A percentile compares a stretch with the other conserved stretches of the same genome.
These are phyloP conservation scores for Tipula confusa DNA, from an alignment of 2,888 invertebrate species.

Conservation along the genomic window DNA sequence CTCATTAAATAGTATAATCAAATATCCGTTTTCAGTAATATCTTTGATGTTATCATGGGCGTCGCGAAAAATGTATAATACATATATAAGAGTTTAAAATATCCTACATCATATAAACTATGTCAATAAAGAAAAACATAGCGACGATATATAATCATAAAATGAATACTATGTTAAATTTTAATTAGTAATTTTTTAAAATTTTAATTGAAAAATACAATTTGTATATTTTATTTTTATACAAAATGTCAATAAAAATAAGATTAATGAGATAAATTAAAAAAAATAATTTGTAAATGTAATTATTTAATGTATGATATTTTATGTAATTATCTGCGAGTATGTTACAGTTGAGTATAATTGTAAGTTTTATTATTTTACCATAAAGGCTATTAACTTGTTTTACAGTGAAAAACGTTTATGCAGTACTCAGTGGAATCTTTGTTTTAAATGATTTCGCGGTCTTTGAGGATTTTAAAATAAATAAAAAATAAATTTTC, in stretches of 20 bases:
- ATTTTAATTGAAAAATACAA: neutral
- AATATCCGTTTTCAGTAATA: neutral
- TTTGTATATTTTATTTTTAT: neutral
- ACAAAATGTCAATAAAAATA: neutral
- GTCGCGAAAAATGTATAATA: neutral
- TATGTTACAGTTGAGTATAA: neutral
- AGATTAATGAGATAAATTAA: neutral
- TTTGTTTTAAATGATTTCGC: too few relatives aligned
- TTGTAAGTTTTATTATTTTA: neutral
- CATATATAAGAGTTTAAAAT: neutral
- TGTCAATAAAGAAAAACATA: neutral
- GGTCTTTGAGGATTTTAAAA: too few relatives aligned
- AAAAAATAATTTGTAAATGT: neutral
- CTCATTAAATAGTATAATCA: neutral
- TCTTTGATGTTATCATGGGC: neutral
- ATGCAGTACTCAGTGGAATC: too few relatives aligned
- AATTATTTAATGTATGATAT: neutral
- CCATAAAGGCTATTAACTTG: neutral
- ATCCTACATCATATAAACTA: too few relatives aligned
- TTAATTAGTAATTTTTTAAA: neutral
- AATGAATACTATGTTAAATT: neutral
- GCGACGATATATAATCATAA: neutral
- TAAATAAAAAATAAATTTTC: too few relatives aligned
- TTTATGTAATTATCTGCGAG: neutral
- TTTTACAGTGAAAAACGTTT: too few relatives aligned